Evolutionary conservation across 92 coral and sea anemone genomes (phyloP), one percentile per base, ranked within the genome.

Genomic region (Epizoanthus fatuus): DNA sequence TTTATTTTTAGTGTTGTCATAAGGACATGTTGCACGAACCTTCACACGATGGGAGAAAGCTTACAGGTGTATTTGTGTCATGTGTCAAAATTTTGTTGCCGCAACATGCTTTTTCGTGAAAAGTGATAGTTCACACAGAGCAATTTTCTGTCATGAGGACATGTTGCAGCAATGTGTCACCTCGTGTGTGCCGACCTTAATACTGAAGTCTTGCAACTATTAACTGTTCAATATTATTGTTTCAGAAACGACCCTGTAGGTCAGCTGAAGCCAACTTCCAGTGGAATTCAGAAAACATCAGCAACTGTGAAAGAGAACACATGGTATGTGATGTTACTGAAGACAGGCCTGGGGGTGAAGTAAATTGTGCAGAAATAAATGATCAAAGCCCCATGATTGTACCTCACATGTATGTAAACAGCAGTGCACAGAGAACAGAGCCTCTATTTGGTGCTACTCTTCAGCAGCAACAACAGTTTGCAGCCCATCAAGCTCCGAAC

Each of bases 291-390:
- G 82, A 77, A 47, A 77, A 77, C 5, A 19, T 77, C 44, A 77
- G 69, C 14, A 77, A 77, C 70, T 77, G 58, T 60, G 70, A 77
- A 9, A 60, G 82, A 49, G 69, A 77, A 25, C 82, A 77, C 20
- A 42, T 59, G 68, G 19, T 40, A 59, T 60, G 70, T 44, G 82
- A 77, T 20, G 56, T 35, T n/a, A 11, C 44, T 25, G 53, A 49
- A 1, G 9, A 6, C 2, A 49, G 10, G 2, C 42, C 29, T 3
- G 39, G 25, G 64, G 12, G 3, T 42, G 70, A 77, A 62, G 35
- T 13, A 20, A 22, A 35, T 44, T 42, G 3, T 62, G 63, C 63
- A 56, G 82, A 77, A 42, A 70, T 53, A 44, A 44, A n/a, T 17
- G 37, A 70, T 14, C 15, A 29, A 38, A 77, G 65, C 32, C 58